These are phyloP conservation scores for Melinopterus prodromus DNA, from an alignment of 2,888 invertebrate species.

Conservation along the genomic window DNA sequence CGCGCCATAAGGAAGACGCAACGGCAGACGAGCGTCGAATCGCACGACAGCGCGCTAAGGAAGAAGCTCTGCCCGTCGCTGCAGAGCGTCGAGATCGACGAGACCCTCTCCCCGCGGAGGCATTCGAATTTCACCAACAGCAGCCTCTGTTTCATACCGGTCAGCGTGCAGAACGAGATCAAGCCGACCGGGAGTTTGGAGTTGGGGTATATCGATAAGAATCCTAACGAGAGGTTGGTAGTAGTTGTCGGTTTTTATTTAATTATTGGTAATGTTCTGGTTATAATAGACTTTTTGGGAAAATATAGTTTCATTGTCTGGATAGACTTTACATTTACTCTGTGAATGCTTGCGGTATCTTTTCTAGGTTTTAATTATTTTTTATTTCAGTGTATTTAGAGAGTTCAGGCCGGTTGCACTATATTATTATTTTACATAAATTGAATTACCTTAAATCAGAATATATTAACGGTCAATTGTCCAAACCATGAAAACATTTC, in stretches of 20 bases:
- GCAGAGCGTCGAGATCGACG: constrained; percentile 57
- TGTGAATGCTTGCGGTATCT: too few species aligned
- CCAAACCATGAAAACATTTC: too few species aligned
- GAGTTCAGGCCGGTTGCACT: too few species aligned
- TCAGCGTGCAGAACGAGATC: constrained; percentile 60
- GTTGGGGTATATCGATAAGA: constrained; percentile 62
- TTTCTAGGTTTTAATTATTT: too few species aligned
- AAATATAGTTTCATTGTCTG: too few species aligned
- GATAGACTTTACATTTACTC: too few species aligned
- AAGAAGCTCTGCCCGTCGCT: constrained; percentile 60
- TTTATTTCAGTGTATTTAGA: too few species aligned
- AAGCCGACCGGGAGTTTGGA: constrained; percentile 68
- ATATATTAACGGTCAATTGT: too few species aligned
- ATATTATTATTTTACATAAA: too few species aligned
- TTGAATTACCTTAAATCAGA: too few species aligned
- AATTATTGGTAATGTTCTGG: too few species aligned
- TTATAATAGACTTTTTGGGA: too few species aligned
- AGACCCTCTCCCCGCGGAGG: constrained; percentile 63
- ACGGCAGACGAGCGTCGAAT: constrained; percentile 65
- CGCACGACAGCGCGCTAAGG: constrained; percentile 63
- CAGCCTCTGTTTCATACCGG: constrained; percentile 64
- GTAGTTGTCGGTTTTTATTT: constrained; percentile 55
- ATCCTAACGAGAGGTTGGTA: constrained; percentile 56
- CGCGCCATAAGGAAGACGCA: constrained; percentile 64
- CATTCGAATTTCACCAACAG: constrained; percentile 72